A percentile compares a stretch with the other conserved stretches of the same genome.
Conservation (phyloP, 2,113 vertebrate species). For the Okapia johnstoni region DNA sequence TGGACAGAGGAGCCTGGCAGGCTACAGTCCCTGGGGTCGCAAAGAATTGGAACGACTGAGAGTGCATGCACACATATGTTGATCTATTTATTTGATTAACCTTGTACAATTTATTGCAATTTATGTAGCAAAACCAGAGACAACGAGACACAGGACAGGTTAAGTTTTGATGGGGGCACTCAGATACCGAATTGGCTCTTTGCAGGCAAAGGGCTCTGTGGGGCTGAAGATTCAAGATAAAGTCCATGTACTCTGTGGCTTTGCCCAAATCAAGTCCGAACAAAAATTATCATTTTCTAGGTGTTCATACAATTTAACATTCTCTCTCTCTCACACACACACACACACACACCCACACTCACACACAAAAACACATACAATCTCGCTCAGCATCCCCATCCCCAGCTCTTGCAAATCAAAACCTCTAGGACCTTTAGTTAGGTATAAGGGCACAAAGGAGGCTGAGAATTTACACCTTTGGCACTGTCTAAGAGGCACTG, state of each 20-base stretch:
- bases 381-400: not conserved
- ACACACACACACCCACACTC: not conserved
- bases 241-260: not conserved
- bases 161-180: not conserved
- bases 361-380: not conserved
- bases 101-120: not conserved
- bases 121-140: not conserved
- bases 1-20: not conserved
- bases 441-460: not conserved
- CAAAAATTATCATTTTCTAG: not conserved
- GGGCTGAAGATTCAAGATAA: not conserved
- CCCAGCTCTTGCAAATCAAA: not conserved
- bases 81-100: not conserved
- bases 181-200: not conserved
- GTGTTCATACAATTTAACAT: not conserved
- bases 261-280: not conserved
- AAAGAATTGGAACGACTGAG: not conserved
- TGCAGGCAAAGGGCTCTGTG: not conserved
- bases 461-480: not conserved
- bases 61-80: not conserved
- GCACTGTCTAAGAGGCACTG: not conserved
- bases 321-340: not conserved
- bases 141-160: not conserved
- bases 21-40: not conserved
- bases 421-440: not conserved